These are phyloP conservation scores for Tragelaphus strepsiceros DNA, from an alignment of 2,113 vertebrate genomes.

Conservation along the genomic window DNA sequence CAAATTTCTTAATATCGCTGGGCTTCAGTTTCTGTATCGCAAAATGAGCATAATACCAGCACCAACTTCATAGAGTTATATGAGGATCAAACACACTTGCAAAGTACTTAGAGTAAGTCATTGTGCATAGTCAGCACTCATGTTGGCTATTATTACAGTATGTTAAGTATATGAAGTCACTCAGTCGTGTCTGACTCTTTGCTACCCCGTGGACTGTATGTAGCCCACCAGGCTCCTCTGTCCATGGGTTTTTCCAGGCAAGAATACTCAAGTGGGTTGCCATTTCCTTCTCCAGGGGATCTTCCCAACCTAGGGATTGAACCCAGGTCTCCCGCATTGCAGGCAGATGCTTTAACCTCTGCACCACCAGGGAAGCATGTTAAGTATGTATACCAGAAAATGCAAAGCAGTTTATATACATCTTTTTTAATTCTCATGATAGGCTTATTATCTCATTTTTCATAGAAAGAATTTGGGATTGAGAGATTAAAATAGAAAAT, in stretches of 20 bases:
- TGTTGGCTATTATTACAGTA: neutral
- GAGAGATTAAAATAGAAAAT: neutral
- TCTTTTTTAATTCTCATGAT: neutral
- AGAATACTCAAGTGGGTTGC: too few species aligned
- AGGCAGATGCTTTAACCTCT: too few species aligned
- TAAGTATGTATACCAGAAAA: neutral
- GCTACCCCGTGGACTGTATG: too few species aligned
- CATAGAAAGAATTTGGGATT: neutral
- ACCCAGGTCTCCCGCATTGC: too few species aligned
- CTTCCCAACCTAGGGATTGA: too few species aligned
- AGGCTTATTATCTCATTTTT: neutral
- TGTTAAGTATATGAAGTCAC: neutral
- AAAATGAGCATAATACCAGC: neutral
- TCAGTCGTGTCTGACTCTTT: too few species aligned
- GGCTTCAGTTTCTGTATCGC: neutral
- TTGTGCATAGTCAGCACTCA: neutral
- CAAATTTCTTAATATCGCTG: neutral
- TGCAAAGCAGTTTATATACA: neutral
- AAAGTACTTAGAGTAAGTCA: neutral
- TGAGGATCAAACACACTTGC: neutral
- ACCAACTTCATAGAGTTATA: neutral
- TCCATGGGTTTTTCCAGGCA: too few species aligned
- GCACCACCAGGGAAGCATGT: neutral
- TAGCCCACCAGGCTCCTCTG: too few species aligned
- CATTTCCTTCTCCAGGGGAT: too few species aligned